Evolutionary conservation across 2,888 invertebrate species (phyloP).

Genomic region (Syrphus vitripennis): DNA sequence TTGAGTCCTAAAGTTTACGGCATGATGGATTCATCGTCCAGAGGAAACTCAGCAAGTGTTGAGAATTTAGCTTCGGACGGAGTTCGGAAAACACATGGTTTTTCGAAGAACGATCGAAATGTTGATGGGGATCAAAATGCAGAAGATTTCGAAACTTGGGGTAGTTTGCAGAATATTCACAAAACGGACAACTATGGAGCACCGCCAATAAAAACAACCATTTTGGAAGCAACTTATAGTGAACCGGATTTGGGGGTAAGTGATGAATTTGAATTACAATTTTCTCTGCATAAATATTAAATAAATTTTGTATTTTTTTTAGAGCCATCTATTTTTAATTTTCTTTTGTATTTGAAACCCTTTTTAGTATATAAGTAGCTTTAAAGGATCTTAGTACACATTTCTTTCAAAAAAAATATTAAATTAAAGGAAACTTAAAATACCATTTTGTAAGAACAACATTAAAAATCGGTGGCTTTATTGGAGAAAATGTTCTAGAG

Average conservation of each 20-base stretch:
- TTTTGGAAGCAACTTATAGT: conserved; percentile 83
- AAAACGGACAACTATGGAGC: conserved; percentile 58
- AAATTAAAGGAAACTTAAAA: too few species aligned
- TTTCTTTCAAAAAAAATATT: too few species aligned
- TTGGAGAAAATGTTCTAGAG: too few species aligned
- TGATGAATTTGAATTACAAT: conserved; percentile 34
- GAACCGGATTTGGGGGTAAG: conserved; percentile 85
- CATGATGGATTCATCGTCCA: conserved; percentile 77
- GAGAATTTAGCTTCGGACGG: conserved; percentile 77
- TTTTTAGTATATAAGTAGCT: too few species aligned
- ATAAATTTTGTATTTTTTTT: too few species aligned
- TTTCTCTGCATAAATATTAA: too few species aligned
- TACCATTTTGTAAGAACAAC: too few species aligned
- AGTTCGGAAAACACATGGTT: conserved; percentile 75
- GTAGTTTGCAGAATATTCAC: conserved; percentile 85
- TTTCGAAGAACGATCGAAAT: conserved; percentile 68
- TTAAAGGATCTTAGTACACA: too few species aligned
- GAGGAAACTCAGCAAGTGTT: conserved; percentile 76
- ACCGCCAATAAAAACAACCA: conserved; percentile 67
- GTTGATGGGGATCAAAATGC: conserved; percentile 73
- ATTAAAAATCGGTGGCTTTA: too few species aligned
- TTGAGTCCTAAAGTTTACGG: conserved; percentile 86
- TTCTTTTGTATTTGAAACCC: too few species aligned
- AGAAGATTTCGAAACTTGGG: conserved; percentile 82
- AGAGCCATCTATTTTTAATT: too few species aligned